Evolutionary conservation across 1,140 invertebrate species (phyloP), one percentile per base, ranked within the genome.

Genomic region (Magallana ariakensis): DNA sequence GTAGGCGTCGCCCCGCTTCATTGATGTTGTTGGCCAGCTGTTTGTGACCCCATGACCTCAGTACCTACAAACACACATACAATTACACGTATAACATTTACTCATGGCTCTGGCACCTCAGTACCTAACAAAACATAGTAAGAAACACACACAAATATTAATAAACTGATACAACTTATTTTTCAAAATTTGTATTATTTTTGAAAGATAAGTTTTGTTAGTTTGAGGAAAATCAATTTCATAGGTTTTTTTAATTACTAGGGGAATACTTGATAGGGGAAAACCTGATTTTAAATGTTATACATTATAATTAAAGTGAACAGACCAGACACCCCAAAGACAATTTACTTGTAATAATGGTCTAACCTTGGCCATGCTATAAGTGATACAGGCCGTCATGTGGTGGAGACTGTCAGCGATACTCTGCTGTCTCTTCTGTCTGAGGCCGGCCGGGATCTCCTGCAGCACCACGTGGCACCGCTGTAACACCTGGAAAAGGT

Each of bases 311-410:
- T 46, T 46, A 46, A 46, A 46, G 33, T 46, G 1, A 46, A 46
- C 33, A 46, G 33, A 46, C 33, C 33, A 46, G 33, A 46, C 33
- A 46, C 33, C 33, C 33, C 33, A 46, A 46, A 4, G 33, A 46
- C 33, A 46, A 46, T 46, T 46, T 46, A 46, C 33, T 46, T 46
- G 33, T 33, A 0, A 33, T 33, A 33, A 0, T 33, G n/a, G 33
- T 46, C 53, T 84, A 90, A 94, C 94, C 92, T 94, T 94, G n/a
- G 93, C 93, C 89, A 94, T 87, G 85, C 94, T 92, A 83, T 92
- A 95, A 54, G 93, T 94, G 19, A 94, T 93, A 87, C 93, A 94
- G 46, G 94, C 94, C 15, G 92, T 93, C 94, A 95, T 95, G 85
- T 95, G 94, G 88, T 94, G 93, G 1, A 95, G 89, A 89, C 94